Percentiles rank a stretch among this genome's conserved stretches.
phyloP scores from a whole-genome alignment of 2,113 vertebrate genomes.

The Rhadina sibilatrix region DNA sequence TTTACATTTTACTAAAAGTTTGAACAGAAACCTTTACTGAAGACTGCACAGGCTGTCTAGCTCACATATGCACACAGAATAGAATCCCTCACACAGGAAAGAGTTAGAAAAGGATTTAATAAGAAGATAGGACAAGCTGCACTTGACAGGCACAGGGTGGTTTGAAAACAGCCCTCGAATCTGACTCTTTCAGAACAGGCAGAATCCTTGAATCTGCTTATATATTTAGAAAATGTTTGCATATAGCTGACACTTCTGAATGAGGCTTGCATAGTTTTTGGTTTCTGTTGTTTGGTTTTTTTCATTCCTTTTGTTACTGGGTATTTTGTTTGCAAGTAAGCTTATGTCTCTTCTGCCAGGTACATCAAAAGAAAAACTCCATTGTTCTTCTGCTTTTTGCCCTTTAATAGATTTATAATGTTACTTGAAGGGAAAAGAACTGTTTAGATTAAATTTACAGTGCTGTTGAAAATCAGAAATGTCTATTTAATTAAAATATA shows the following conservation, averaged over 20 bases:
- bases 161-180: not conserved
- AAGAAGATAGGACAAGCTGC: not conserved
- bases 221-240: not conserved
- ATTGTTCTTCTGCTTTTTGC: not conserved
- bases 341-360: not conserved
- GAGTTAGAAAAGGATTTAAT: not conserved
- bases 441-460: not conserved
- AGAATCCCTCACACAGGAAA: not conserved
- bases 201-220: not conserved
- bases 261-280: not conserved
- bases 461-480: not conserved
- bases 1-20: slow-evolving; percentile 23
- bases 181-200: not conserved
- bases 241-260: not conserved
- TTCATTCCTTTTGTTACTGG: not conserved
- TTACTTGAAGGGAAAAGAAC: not conserved
- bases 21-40: not conserved
- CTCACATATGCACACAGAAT: not conserved
- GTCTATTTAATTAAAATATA: not conserved
- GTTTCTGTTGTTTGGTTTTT: not conserved
- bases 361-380: not conserved
- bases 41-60: not conserved
- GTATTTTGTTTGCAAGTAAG: not conserved
- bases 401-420: not conserved
- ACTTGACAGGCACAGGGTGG: not conserved